These are phyloP conservation scores for Fopius arisanus DNA, from an alignment of 1,140 invertebrate genomes.

Conservation along the genomic window DNA sequence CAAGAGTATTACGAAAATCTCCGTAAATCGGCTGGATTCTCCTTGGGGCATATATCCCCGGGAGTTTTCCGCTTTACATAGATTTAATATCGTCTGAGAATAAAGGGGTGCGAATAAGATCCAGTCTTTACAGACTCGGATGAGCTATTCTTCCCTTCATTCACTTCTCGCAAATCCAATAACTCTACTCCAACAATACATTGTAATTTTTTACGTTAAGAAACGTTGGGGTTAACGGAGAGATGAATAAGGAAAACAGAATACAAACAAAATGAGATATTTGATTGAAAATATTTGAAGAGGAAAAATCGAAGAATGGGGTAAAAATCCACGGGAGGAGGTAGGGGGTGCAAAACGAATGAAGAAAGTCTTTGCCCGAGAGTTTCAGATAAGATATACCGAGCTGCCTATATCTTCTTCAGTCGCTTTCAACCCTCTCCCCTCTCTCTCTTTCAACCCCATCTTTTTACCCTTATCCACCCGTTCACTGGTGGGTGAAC, in stretches of 20 bases:
- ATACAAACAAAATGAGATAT: not conserved
- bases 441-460: not conserved
- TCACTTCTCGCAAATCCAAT: not conserved
- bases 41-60: not conserved
- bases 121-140: not conserved
- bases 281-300: conserved; percentile 3
- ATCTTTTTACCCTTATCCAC: not conserved
- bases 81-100: not conserved
- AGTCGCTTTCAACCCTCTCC: conserved; percentile 11
- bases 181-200: conserved; percentile 4
- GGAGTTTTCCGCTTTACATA: not conserved
- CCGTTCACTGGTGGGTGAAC: not conserved
- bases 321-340: not conserved
- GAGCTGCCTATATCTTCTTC: not conserved
- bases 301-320: not conserved
- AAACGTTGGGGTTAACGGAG: not conserved
- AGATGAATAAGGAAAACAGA: not conserved
- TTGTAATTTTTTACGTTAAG: not conserved
- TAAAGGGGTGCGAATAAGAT: not conserved
- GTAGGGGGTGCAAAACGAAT: not conserved
- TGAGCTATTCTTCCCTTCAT: not conserved
- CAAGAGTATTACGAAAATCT: not conserved
- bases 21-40: not conserved
- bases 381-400: conserved; percentile 11
- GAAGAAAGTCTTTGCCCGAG: not conserved